Conservation (phyloP, 2,113 vertebrate genomes). For the Vombatus ursinus region DNA sequence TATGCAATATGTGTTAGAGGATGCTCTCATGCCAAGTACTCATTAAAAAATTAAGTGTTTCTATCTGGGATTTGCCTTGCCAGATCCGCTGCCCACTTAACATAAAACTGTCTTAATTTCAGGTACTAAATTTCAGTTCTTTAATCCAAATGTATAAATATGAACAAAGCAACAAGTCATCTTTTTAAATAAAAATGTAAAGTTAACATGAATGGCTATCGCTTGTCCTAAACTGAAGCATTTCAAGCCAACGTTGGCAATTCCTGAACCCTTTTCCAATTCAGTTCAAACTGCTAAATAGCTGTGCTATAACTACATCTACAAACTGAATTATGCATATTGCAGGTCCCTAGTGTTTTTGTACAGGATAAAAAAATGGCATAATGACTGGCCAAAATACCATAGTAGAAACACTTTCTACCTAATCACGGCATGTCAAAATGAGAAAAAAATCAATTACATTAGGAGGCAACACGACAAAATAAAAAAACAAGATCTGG, state of each 20-base stretch:
- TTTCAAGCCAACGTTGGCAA: not conserved
- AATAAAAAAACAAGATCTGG: not conserved
- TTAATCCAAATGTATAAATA: not conserved
- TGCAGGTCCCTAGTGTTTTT: not conserved
- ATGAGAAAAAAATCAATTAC: not conserved
- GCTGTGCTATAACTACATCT: not conserved
- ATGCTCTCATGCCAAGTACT: not conserved
- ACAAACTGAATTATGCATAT: not conserved
- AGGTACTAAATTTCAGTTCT: not conserved
- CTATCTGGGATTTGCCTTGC: not conserved
- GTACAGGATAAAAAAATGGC: not conserved
- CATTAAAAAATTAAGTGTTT: not conserved
- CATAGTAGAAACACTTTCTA: not conserved
- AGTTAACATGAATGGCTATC: not conserved
- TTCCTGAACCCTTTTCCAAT: not conserved
- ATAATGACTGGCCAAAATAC: not conserved
- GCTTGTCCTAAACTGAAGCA: not conserved
- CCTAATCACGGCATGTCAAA: not conserved
- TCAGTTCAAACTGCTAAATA: not conserved
- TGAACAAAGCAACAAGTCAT: not conserved
- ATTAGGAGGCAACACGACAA: not conserved
- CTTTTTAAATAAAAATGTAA: not conserved
- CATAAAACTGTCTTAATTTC: not conserved
- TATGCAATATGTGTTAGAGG: not conserved
- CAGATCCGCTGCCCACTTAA: not conserved